A percentile compares a stretch with the other conserved stretches of the same genome.
Evolutionary conservation across 2,113 vertebrate species (phyloP).

Genomic region (Aegithalos caudatus): DNA sequence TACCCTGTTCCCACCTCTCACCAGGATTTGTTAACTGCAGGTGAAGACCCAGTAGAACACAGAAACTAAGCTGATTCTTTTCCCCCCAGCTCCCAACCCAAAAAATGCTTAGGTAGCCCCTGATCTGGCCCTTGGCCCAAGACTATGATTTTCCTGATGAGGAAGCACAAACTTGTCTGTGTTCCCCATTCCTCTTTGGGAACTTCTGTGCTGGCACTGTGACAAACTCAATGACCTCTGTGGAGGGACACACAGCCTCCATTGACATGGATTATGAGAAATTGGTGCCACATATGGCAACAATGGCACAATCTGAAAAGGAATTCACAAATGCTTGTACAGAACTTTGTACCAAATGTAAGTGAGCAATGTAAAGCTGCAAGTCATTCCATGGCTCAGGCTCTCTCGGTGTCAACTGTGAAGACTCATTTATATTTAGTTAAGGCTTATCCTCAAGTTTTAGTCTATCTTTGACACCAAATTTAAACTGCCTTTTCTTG

Average conservation of each 20-base stretch:
- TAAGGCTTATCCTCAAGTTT: not conserved
- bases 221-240: not conserved
- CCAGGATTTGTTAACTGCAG: not conserved
- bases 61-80: not conserved
- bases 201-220: not conserved
- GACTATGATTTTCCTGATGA: not conserved
- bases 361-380: not conserved
- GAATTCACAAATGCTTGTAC: not conserved
- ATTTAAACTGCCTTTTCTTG: not conserved
- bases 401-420: not conserved
- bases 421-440: not conserved
- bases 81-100: accelerated
- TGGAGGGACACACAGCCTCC: not conserved
- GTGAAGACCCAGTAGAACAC: not conserved
- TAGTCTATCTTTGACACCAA: not conserved
- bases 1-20: not conserved
- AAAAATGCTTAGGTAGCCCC: not conserved
- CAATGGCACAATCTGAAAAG: not conserved
- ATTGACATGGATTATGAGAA: not conserved
- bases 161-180: not conserved
- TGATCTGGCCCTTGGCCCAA: not conserved
- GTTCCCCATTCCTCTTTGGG: not conserved
- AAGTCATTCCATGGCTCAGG: not conserved
- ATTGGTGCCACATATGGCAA: not conserved
- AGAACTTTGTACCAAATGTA: not conserved